Base-by-base conservation (phyloP, 1,140 invertebrate species). In the Meteorus sp. region DNA sequence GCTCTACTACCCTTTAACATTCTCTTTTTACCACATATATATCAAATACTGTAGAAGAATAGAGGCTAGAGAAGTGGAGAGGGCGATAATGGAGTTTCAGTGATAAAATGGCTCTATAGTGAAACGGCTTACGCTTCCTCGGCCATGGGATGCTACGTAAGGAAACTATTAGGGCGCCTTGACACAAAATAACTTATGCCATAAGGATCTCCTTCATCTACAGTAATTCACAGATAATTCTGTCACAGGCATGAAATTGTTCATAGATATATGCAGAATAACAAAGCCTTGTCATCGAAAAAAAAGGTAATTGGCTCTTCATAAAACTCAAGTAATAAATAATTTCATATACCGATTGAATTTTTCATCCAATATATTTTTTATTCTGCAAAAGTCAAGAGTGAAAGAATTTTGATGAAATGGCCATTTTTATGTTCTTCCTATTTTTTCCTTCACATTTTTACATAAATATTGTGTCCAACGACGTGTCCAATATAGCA, bases 41-140 rank as follows among this genome's bases (percentile, higher is more conserved):
- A 71, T 63, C 61, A 66, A 62, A 61, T 57, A 31, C 58, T 43
- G 45, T 44, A 56, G 51, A 72, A 74, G 68, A 72, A 71, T 67
- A 23, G 47, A 5, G 20, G 47, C 19, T 0, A 22, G 31, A 35
- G 50, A 8, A n/a, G 6, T 15, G 33, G 55, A 45, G 64, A 33
- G 44, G 54, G 63, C 57, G 71, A 76, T 75, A 76, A 76, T 75
- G 70, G 74, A 74, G 66, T 72, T 71, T 69, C 61, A 60, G 70
- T 73, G 73, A 76, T 76, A 74, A 75, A 75, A 72, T 66, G 60
- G 62, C 52, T 68, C 63, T 68, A 70, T 68, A 67, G 57, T 58
- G 65, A 65, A 73, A 71, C 63, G 64, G 60, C 67, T 73, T 66
- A 63, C 63, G 35, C 11, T 13, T 39, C 8, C 15, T 4, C 35